These are phyloP conservation scores for Ia io DNA, from an alignment of 2,113 vertebrate genomes.

Conservation along the genomic window DNA sequence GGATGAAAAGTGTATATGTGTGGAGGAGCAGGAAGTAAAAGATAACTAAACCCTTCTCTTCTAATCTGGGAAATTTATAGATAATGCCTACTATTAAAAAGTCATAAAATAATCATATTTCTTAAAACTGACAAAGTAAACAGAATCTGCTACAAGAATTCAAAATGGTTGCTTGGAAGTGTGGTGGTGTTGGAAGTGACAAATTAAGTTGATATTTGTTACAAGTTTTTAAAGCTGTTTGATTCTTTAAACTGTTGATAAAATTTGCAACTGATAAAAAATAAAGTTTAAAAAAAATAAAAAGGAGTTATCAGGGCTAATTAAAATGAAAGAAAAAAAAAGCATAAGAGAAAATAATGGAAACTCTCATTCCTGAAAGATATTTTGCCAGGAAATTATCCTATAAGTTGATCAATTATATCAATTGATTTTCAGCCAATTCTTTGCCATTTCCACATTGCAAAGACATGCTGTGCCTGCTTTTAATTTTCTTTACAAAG, in stretches of 20 bases:
- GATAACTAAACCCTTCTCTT: not conserved
- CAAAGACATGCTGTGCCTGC: not conserved
- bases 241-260: not conserved
- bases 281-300: not conserved
- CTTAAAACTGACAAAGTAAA: not conserved
- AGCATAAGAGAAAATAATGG: not conserved
- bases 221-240: not conserved
- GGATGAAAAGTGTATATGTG: not conserved
- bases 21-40: not conserved
- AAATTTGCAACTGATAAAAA: not conserved
- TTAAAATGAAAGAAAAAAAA: not conserved
- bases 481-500: not conserved
- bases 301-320: not conserved
- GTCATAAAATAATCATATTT: not conserved
- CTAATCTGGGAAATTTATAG: not conserved
- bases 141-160: not conserved
- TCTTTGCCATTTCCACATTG: not conserved
- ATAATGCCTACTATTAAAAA: conserved; percentile 21
- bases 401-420: not conserved
- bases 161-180: not conserved
- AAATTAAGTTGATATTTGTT: not conserved
- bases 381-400: conserved; percentile 9
- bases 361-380: not conserved
- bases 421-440: conserved; percentile 13
- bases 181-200: not conserved